Conservation (phyloP, 2,888 invertebrate genomes). For the Marronus borbonicus region DNA sequence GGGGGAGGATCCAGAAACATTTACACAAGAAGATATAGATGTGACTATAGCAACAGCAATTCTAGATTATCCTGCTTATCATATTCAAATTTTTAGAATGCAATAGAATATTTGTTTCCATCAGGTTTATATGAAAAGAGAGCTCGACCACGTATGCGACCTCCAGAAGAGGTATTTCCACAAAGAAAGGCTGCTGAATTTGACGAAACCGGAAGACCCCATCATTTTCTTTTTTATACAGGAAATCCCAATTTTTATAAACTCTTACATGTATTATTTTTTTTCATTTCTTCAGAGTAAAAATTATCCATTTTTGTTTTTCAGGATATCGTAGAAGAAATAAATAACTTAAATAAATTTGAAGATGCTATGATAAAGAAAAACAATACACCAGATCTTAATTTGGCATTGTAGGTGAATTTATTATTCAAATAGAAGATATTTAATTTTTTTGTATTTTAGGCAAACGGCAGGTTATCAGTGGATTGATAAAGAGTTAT, state of each 20-base stretch:
- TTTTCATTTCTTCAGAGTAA: slow-evolving; percentile 5
- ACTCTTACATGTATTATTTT: slow-evolving; percentile 80
- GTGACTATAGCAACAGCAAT: slow-evolving; percentile 71
- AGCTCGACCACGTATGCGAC: slow-evolving; percentile 92
- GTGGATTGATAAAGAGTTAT: slow-evolving; percentile 79
- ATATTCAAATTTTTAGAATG: slow-evolving; percentile 74
- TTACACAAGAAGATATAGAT: slow-evolving; percentile 90
- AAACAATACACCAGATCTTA: slow-evolving; percentile 76
- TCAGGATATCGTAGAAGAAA: slow-evolving; percentile 80
- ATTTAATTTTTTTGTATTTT: slow-evolving; percentile 56
- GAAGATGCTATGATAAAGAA: slow-evolving; percentile 81
- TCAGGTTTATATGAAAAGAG: slow-evolving; percentile 90
- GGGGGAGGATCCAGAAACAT: slow-evolving; percentile 92
- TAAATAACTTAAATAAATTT: slow-evolving; percentile 78
- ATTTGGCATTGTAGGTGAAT: slow-evolving; percentile 73
- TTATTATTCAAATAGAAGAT: slow-evolving; percentile 38
- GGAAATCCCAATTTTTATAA: slow-evolving; percentile 89
- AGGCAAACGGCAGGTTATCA: slow-evolving; percentile 74
- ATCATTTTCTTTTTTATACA: slow-evolving; percentile 94
- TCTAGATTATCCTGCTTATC: slow-evolving; percentile 48
- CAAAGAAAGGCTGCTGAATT: slow-evolving; percentile 90
- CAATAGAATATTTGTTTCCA: slow-evolving; percentile 96
- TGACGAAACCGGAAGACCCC: slow-evolving; percentile 91
- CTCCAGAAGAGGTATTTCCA: slow-evolving; percentile 90
- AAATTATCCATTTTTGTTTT: background rate